These are phyloP conservation scores for Eristalinus aeneus DNA, from an alignment of 2,888 invertebrate genomes.

Conservation along the genomic window DNA sequence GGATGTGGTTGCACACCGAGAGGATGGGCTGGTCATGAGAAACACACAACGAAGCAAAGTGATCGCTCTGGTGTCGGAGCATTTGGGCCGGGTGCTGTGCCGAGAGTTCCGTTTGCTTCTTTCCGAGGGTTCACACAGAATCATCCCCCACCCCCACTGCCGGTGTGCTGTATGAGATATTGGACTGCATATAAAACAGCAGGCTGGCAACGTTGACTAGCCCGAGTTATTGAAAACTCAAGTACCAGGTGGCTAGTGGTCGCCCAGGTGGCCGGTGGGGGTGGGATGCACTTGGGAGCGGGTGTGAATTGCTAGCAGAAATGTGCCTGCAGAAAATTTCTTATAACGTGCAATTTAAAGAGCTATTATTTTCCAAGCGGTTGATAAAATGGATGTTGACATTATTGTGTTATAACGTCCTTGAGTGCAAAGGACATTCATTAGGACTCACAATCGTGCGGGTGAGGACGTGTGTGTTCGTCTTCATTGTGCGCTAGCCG, in stretches of 20 bases:
- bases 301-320: constrained; percentile 62
- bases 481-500: constrained; percentile 13
- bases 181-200: constrained; percentile 36
- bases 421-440: constrained; percentile 68
- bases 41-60: constrained; percentile 20
- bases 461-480: not conserved
- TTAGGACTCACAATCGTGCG: constrained; percentile 56
- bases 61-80: not conserved
- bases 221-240: constrained; percentile 61
- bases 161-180: not conserved
- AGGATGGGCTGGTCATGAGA: constrained; percentile 2
- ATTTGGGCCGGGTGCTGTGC: constrained; percentile 4
- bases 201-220: constrained; percentile 32
- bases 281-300: not conserved
- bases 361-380: constrained; percentile 67
- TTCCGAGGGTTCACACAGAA: not conserved
- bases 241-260: not conserved
- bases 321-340: constrained; percentile 65
- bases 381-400: constrained; percentile 70
- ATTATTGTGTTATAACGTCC: constrained; percentile 68
- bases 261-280: not conserved
- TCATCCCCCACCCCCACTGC: constrained; percentile 18
- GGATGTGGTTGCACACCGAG: constrained; percentile 30
- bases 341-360: constrained; percentile 69
- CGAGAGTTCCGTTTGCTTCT: constrained; percentile 25